Base-by-base conservation (phyloP, 1,140 invertebrate species). In the Spodoptera frugiperda region DNA sequence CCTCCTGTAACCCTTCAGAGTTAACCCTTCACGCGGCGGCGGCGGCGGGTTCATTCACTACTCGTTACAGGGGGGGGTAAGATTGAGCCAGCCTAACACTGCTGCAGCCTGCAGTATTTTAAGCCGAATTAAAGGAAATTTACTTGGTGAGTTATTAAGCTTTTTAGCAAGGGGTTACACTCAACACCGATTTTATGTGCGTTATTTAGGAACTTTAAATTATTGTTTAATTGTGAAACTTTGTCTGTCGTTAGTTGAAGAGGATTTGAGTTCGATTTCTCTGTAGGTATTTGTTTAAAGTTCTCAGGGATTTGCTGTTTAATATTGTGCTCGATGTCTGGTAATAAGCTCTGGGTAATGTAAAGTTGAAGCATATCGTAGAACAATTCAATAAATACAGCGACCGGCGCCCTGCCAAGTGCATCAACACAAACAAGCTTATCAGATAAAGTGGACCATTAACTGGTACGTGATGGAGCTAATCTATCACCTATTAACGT, bases 1-100 rank as follows among this genome's bases (percentile, higher is more conserved):
- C 61, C 54, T 78, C 73, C 79, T 73, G 46, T 57, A 73, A 71
- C 73, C 54, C 74, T 79, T 65, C 77, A 80, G 78, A 79, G 78
- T 55, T 61, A 44, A 75, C 79, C 80, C 81, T 82, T 78, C 68
- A 39, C 33, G 33, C 2, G 33, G 33, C 33, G 33, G 33, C 33
- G 33, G 33, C 6, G 33, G 21, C 76, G 71, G 78, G 79, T 78
- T 77, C 80, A 82, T 78, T 83, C 79, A 76, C 70, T 70, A 65
- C 82, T 86, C 83, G 83, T 88, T 86, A 86, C 77, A 78, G 78
- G 81, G 84, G 84, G 86, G 86, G 86, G 85, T 86, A 83, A 84
- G 79, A 83, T 77, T 80, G 79, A 83, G 81, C 77, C 46, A 78
- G 79, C 77, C 76, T 78, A 79, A 63, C 70, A 79, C 85, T 81